Evolutionary conservation across 2,113 vertebrate species (phyloP), one percentile per base, ranked within the genome.

Genomic region (Seriola rivoliana): DNA sequence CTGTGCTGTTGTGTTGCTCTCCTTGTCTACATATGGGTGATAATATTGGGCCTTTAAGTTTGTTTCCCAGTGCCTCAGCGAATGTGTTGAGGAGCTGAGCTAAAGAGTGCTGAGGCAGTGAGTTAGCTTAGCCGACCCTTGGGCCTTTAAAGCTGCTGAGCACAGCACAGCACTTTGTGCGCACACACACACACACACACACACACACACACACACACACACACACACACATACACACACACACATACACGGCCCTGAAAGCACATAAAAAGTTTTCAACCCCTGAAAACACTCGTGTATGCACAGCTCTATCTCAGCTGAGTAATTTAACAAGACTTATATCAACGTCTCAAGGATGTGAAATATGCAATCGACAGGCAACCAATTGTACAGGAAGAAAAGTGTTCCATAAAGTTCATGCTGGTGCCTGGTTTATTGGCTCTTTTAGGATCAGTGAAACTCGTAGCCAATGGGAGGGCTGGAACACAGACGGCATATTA

Each of bases 91-190:
- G 90, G 82, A 92, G 91, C 87, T 89, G 86, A 89, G 90, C 88
- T 87, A 82, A 91, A 90, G 92, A 94, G 86, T 94, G 94, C 94
- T 94, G 94, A 94, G 93, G 91, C 89, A 91, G 91, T 90, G 91
- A 92, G 94, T 94, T 94, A 94, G 92, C 93, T 90, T 92, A 91
- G 91, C 91, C 89, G 89, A 93, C 90, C 94, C 93, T 92, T 91
- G 90, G 93, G 94, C 91, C 92, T 91, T 91, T 79, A 92, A 93
- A 93, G 91, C 91, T 94, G 94, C 94, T 93, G 93, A 94, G 94
- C 91, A 60, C 92, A 94, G 93, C 92, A 93, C 80, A 89, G 85
- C 90, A 92, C 81, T 89, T 86, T 89, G 75, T 50, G 38, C 82
- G 46, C 82, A 66, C 86, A 75, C 73, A 82, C 50, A 66, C 75